A percentile compares a stretch with the other conserved stretches of the same genome.
Evolutionary conservation across 2,113 vertebrate species (phyloP).

Genomic region (Daubentonia madagascariensis): DNA sequence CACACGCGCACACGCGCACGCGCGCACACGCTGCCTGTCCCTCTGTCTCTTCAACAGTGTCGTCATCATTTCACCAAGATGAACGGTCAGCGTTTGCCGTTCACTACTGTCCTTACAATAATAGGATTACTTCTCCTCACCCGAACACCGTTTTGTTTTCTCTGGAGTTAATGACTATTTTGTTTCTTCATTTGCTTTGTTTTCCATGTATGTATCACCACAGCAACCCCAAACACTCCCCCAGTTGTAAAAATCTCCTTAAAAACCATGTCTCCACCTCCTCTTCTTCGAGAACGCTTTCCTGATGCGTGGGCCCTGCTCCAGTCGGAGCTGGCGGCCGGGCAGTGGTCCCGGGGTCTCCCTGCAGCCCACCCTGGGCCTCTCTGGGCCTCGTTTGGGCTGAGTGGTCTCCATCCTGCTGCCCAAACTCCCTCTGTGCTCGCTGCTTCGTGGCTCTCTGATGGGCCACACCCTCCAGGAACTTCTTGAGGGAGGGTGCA

Average conservation of each 20-base stretch:
- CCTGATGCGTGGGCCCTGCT: not conserved
- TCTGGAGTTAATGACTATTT: not conserved
- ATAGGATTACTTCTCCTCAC: not conserved
- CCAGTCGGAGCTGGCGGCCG: not conserved
- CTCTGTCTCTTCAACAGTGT: fast-evolving
- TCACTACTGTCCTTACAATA: not conserved
- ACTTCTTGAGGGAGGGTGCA: not conserved
- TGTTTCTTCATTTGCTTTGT: not conserved
- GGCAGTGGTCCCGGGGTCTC: not conserved
- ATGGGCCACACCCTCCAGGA: not conserved
- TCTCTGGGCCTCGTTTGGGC: not conserved
- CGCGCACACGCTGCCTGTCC: not conserved
- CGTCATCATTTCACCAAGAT: not conserved
- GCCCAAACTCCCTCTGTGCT: not conserved
- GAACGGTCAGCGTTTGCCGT: not conserved
- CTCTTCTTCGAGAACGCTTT: not conserved
- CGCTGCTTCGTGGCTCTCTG: fast-evolving
- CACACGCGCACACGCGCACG: too few species aligned
- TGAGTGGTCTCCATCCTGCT: not conserved
- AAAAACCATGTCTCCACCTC: not conserved
- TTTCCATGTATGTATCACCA: not conserved
- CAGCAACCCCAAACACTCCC: not conserved
- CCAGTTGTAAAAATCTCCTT: not conserved
- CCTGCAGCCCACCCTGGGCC: too few species aligned
- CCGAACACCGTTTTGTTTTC: not conserved